Base-by-base conservation (phyloP, 2,797 vertebrate species). In the Gouania willdenowi region DNA sequence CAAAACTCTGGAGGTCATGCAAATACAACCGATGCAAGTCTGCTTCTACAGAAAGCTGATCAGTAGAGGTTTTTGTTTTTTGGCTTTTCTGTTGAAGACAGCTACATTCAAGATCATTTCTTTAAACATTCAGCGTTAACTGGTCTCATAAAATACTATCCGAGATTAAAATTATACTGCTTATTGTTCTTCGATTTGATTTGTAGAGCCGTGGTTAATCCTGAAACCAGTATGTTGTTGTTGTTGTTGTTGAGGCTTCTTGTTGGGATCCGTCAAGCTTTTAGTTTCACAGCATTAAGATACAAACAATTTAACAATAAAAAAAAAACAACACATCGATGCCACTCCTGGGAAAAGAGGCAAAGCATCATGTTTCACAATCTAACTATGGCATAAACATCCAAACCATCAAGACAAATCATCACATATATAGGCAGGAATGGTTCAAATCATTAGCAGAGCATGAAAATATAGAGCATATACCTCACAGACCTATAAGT, bases 391-490 rank as follows among this genome's bases (percentile, higher is more conserved):
- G 60, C 68, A 38, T 64, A 6, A 63, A 63, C 60, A 71, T 40
- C 47, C 31, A 62, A 72, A 72, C 65, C 43, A 60, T 74, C 55
- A 43, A 72, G 34, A 83, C 72, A 58, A 63, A 72, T 15, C 5
- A 41, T 69, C 53, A 49, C 63, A 48, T 52, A 71, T 34, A 27
- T 71, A 86, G 85, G 86, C 86, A 89, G 80, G 86, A 71, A 78
- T 81, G 85, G 84, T 82, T 62, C 66, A 83, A 82, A 73, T 80
- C 71, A 79, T 82, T 77, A 69, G 80, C 71, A 66, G 76, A 81
- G 70, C 76, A 72, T 73, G 61, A 67, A 71, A 68, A 71, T 79
- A 81, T 78, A 77, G 51, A 60, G 83, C 72, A 66, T 2, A 75
- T 2, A 75, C 63, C 64, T 72, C 55, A 82, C 73, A n/a, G 19